These are phyloP conservation scores for Hydractinia symbiolongicarpus DNA, from an alignment of 30 jellyfish, hydroid and myxozoan species.

Conservation along the genomic window DNA sequence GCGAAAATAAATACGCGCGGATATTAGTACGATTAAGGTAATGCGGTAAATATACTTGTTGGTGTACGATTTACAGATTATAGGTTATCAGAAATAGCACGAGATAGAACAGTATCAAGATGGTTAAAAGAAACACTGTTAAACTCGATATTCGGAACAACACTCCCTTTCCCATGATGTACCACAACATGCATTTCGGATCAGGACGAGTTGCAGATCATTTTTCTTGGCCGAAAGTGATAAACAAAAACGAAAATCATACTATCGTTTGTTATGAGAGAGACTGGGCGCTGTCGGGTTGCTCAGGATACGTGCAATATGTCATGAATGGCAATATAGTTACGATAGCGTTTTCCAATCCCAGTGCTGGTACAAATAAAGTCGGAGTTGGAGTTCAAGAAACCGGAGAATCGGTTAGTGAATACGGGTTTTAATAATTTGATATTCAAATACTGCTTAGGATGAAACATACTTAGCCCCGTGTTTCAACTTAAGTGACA, in stretches of 20 bases:
- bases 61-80: no score
- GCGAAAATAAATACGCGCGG: no score
- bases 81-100: no score
- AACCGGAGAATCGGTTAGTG: neutral
- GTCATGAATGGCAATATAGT: neutral
- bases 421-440: no score
- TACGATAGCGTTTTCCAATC: conserved; percentile 20
- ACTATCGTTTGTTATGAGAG: conserved; percentile 5
- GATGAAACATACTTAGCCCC: no score
- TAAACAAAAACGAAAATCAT: neutral
- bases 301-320: conserved; percentile 27
- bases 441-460: no score
- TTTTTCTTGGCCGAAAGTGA: conserved; percentile 13
- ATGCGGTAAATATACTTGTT: no score
- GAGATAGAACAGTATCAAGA: neutral
- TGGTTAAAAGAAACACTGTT: conserved; percentile 3
- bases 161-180: neutral
- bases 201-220: conserved; percentile 29
- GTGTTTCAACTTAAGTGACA: no score
- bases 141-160: neutral
- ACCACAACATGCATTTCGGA: neutral
- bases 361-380: conserved; percentile 16
- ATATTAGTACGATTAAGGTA: no score
- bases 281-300: conserved; percentile 25
- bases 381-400: conserved; percentile 14